A percentile compares a stretch with the other conserved stretches of the same genome.
Conservation (phyloP, 2,888 invertebrate genomes). For the Spodoptera picta region DNA sequence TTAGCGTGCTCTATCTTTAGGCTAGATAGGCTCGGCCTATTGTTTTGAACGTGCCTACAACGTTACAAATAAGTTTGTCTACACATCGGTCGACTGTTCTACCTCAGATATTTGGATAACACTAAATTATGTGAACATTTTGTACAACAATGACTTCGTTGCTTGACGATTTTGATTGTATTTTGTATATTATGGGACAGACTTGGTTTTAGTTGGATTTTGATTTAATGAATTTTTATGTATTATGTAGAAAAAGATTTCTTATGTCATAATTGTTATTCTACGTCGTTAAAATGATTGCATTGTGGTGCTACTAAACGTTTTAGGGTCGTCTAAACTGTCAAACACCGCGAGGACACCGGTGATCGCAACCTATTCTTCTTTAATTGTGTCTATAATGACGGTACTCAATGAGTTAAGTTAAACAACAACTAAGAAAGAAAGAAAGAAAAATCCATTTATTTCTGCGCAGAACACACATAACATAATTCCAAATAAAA, state of each 20-base stretch:
- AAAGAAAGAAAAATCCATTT: too few relatives aligned
- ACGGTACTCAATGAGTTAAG: too few relatives aligned
- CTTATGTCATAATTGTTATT: too few relatives aligned
- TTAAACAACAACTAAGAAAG: too few relatives aligned
- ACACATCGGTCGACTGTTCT: slow-evolving; percentile 51
- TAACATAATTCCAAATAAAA: too few relatives aligned
- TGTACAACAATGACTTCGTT: slow-evolving; percentile 37
- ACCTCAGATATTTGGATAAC: slow-evolving; percentile 53
- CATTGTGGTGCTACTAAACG: neutral
- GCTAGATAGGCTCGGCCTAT: slow-evolving; percentile 65
- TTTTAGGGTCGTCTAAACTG: neutral
- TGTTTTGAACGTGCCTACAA: slow-evolving; percentile 61
- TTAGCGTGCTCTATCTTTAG: slow-evolving; percentile 59
- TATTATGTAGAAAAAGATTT: neutral
- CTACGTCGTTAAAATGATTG: too few relatives aligned
- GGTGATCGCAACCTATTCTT: too few relatives aligned
- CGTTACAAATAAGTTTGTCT: slow-evolving; percentile 50
- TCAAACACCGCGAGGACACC: too few relatives aligned
- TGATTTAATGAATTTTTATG: neutral
- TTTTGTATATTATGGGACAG: slow-evolving; percentile 6
- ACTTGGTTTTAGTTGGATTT: neutral
- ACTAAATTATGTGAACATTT: slow-evolving; percentile 51
- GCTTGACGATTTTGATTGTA: slow-evolving; percentile 35
- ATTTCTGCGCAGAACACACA: too few relatives aligned
- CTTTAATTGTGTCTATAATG: too few relatives aligned